These are phyloP conservation scores for Drosophila mayri DNA, from an alignment of 1,140 invertebrate genomes.

Conservation along the genomic window DNA sequence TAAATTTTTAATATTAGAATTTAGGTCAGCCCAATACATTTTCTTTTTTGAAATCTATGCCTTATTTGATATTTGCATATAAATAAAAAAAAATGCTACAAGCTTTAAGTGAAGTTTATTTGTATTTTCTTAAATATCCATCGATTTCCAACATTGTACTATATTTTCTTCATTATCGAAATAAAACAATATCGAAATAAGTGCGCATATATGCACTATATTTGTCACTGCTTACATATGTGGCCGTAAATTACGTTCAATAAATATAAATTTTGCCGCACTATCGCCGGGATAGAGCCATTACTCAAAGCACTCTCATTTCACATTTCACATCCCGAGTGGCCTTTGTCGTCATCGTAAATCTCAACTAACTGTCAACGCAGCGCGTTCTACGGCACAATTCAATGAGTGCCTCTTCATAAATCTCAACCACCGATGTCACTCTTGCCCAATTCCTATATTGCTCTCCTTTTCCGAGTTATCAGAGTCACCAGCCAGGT, in stretches of 20 bases:
- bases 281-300: slow-evolving; percentile 43
- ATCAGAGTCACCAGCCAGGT: slow-evolving; percentile 20
- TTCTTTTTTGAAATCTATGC: too few species aligned
- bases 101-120: too few species aligned
- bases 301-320: slow-evolving; percentile 25
- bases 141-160: neutral
- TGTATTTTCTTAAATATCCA: neutral
- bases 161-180: neutral
- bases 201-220: neutral
- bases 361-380: slow-evolving; percentile 77
- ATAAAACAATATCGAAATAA: neutral
- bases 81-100: too few species aligned
- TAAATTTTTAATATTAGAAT: too few species aligned
- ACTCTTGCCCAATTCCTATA: slow-evolving; percentile 26
- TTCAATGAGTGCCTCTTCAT: slow-evolving; percentile 75
- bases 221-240: neutral
- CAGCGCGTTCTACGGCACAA: slow-evolving; percentile 71
- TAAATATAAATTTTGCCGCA: slow-evolving; percentile 30
- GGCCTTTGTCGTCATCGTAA: slow-evolving; percentile 58
- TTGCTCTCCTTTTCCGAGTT: slow-evolving; percentile 1
- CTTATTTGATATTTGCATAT: too few species aligned
- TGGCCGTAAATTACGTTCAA: slow-evolving; percentile 20
- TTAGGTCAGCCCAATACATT: too few species aligned
- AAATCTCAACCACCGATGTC: slow-evolving; percentile 56
- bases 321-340: slow-evolving; percentile 22